phyloP scores from a whole-genome alignment of 2,888 invertebrate species.

The Melikaiella ostensackeni region DNA sequence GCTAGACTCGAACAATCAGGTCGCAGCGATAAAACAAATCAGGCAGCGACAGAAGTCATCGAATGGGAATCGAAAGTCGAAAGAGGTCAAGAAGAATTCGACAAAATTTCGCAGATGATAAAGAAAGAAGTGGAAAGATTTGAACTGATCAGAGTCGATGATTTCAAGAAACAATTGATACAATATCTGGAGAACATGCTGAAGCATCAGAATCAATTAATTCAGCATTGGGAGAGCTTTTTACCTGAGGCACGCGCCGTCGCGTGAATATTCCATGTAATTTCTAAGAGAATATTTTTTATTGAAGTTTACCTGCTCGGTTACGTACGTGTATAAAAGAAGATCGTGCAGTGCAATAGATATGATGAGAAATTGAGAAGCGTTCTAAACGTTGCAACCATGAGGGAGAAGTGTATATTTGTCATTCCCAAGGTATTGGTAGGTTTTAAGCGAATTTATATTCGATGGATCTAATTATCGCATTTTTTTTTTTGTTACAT shows the following conservation, averaged over 20 bases:
- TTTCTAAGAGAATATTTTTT: slow-evolving; percentile 39
- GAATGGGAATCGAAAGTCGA: slow-evolving; percentile 99
- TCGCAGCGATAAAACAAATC: slow-evolving; percentile 92
- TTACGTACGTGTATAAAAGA: slow-evolving; percentile 36
- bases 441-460: slow-evolving; percentile 29
- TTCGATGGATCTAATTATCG: slow-evolving; percentile 6
- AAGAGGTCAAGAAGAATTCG: slow-evolving; percentile 96
- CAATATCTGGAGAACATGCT: slow-evolving; percentile 96
- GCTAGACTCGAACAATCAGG: slow-evolving; percentile 94
- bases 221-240: slow-evolving; percentile 97
- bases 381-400: slow-evolving; percentile 15
- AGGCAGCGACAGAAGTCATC: slow-evolving; percentile 92
- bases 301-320: slow-evolving; percentile 20
- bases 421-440: slow-evolving; percentile 31
- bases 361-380: neutral
- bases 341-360: slow-evolving; percentile 24
- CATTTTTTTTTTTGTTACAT: neutral
- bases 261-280: slow-evolving; percentile 81
- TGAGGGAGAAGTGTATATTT: slow-evolving; percentile 19
- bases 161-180: slow-evolving; percentile 93
- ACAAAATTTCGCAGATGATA: slow-evolving; percentile 95
- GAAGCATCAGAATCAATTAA: slow-evolving; percentile 95
- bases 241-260: slow-evolving; percentile 96
- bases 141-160: slow-evolving; percentile 91
- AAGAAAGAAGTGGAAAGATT: slow-evolving; percentile 96